A percentile compares a stretch with the other conserved stretches of the same genome.
phyloP scores from a whole-genome alignment of 2,113 vertebrate genomes.

The Neolamprologus ventralis region DNA sequence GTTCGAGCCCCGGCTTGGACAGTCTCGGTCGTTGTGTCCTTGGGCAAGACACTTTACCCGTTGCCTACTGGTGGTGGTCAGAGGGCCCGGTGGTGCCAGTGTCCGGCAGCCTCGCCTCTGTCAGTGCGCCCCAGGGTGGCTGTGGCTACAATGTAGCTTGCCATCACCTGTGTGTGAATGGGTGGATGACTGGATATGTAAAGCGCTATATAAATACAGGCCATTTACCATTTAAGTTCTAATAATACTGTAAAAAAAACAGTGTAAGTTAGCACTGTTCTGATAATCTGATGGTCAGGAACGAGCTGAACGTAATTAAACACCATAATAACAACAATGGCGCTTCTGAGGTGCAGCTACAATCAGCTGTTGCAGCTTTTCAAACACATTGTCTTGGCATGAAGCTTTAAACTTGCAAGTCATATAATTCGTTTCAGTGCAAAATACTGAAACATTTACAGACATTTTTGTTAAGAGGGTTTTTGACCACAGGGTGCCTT shows the following conservation, averaged over 20 bases:
- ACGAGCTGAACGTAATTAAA: fast-evolving
- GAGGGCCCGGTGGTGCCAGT: fast-evolving
- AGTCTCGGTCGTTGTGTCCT: too few relatives aligned
- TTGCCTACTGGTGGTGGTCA: too few relatives aligned
- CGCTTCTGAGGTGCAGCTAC: background rate
- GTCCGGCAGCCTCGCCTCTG: too few relatives aligned
- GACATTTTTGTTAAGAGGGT: background rate
- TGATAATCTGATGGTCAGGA: background rate
- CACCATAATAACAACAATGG: background rate
- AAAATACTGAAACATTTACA: background rate
- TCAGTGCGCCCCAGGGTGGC: fast-evolving
- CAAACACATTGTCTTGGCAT: background rate
- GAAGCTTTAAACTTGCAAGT: background rate
- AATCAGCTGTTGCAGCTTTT: background rate
- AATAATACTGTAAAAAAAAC: background rate
- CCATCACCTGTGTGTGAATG: too few relatives aligned
- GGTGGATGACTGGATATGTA: too few relatives aligned
- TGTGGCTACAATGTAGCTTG: too few relatives aligned
- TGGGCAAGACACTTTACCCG: too few relatives aligned
- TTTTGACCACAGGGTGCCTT: background rate
- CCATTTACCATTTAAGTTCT: background rate
- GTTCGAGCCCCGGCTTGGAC: too few relatives aligned
- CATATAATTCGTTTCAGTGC: background rate
- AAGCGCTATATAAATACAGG: too few relatives aligned
- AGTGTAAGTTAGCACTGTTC: background rate